Evolutionary conservation across 2,888 invertebrate genomes (phyloP).

Genomic region (Lycocerus yunnanus): DNA sequence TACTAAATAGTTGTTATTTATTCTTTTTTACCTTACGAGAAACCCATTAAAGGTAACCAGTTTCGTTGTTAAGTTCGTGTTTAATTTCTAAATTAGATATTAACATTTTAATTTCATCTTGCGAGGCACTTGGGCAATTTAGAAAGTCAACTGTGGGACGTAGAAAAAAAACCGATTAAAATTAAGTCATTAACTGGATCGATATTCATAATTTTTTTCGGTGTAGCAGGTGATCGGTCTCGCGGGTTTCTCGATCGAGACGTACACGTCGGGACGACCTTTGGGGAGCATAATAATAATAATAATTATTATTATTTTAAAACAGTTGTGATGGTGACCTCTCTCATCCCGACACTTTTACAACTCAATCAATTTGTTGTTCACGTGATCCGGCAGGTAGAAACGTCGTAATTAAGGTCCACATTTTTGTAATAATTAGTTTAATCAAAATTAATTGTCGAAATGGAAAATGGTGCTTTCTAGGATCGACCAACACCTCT

Average conservation of each 20-base stretch:
- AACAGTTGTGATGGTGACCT: too few species aligned
- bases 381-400: background rate
- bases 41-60: slow-evolving; percentile 2
- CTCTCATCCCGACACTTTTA: background rate
- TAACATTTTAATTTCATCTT: slow-evolving; percentile 3
- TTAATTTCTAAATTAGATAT: slow-evolving; percentile 4
- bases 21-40: background rate
- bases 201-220: background rate
- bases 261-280: too few species aligned
- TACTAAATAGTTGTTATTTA: slow-evolving; percentile 1
- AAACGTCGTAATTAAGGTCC: background rate
- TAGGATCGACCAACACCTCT: slow-evolving; percentile 15
- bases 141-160: background rate
- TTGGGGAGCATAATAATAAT: too few species aligned
- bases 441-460: slow-evolving; percentile 30
- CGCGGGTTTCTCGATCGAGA: too few species aligned
- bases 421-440: slow-evolving; percentile 4
- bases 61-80: slow-evolving; percentile 2
- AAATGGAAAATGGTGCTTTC: slow-evolving; percentile 20
- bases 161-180: background rate
- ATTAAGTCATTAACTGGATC: background rate
- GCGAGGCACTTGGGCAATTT: background rate
- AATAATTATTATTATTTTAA: too few species aligned
- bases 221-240: background rate
- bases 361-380: background rate